Evolutionary conservation across 2,888 invertebrate genomes (phyloP), one percentile per base, ranked within the genome.

Genomic region (Zygogramma bicolorata): DNA sequence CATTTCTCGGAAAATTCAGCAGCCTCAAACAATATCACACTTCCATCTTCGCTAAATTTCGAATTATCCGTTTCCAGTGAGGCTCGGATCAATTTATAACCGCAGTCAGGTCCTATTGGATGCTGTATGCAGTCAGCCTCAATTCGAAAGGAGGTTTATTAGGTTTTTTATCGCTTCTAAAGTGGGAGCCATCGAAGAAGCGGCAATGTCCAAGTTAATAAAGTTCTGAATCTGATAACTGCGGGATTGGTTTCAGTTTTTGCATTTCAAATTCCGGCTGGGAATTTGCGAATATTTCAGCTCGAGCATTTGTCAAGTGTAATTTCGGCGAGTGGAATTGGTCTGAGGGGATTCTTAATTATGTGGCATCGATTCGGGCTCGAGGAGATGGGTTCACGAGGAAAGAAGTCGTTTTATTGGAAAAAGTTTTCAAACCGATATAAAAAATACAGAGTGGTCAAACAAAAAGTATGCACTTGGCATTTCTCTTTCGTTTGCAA

Each of bases 171-270:
- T 65, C 57, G 18, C 15, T 57, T 31, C 40, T 65, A 62, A 70
- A 70, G 61, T 65, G 70, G 63, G 71, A 67, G 73, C 70, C 68
- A 74, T 76, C 53, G 67, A 68, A 68, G 60, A 42, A 66, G 63
- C 59, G 34, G 59, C n/a, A 31, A 68, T 72, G 73, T 74, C 71
- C 68, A 67, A 75, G 66, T 77, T 76, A 75, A 77, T 76, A 77
- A 77, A 77, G 71, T 77, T 76, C 70, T 65, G 69, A 77, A 78
- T 77, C 78, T 75, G 76, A 77, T 77, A 77, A 77, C 60, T 73
- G 69, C 46, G 27, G 74, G 70, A 76, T 76, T 75, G 75, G 71
- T 71, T 75, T 77, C 73, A 77, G 77, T 78, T 78, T 80, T 77
- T 74, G 18, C 42, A 42, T 42, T 42, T n/a, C 3, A 42, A 42